Evolutionary conservation across 1,140 invertebrate genomes (phyloP).

Genomic region (Hesperophylax magnus): DNA sequence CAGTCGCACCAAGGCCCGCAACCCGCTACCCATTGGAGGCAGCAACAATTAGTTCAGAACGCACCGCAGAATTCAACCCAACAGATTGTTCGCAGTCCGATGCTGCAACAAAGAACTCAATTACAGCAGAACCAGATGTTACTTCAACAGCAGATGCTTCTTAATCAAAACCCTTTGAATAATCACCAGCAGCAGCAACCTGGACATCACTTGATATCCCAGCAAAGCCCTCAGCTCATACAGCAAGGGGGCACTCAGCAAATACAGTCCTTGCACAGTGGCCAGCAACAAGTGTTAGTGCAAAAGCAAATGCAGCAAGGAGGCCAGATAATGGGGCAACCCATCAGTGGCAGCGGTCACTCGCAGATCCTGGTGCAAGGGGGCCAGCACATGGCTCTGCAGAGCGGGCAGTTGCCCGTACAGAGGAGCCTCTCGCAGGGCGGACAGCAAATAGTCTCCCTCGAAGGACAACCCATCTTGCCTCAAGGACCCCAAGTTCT

Average conservation of each 20-base stretch:
- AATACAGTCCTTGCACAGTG: constrained; percentile 7
- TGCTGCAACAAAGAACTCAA: constrained; percentile 66
- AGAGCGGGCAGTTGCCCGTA: constrained; percentile 56
- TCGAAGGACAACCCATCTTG: constrained; percentile 65
- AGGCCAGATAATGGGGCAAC: constrained; percentile 67
- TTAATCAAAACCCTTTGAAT: constrained; percentile 65
- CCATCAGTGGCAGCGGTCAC: constrained; percentile 66
- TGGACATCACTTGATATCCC: constrained; percentile 62
- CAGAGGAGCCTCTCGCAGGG: constrained; percentile 60
- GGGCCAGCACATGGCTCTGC: constrained; percentile 65
- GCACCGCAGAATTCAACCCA: constrained; percentile 63
- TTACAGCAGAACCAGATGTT: constrained; percentile 69
- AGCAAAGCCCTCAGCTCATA: constrained; percentile 61
- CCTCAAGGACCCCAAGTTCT: constrained; percentile 65
- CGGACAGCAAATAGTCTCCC: constrained; percentile 67
- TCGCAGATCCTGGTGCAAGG: constrained; percentile 65
- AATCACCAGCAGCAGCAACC: constrained; percentile 61
- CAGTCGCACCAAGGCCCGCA: constrained; percentile 66
- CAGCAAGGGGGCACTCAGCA: constrained; percentile 26
- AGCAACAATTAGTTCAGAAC: constrained; percentile 61
- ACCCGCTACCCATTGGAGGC: constrained; percentile 65
- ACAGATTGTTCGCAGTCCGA: constrained; percentile 67
- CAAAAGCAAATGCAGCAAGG: constrained; percentile 62
- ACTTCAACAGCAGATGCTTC: constrained; percentile 69
- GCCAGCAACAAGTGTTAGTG: constrained; percentile 63